Evolutionary conservation across 1,140 invertebrate species (phyloP).

Genomic region (Scylla paramamosain): DNA sequence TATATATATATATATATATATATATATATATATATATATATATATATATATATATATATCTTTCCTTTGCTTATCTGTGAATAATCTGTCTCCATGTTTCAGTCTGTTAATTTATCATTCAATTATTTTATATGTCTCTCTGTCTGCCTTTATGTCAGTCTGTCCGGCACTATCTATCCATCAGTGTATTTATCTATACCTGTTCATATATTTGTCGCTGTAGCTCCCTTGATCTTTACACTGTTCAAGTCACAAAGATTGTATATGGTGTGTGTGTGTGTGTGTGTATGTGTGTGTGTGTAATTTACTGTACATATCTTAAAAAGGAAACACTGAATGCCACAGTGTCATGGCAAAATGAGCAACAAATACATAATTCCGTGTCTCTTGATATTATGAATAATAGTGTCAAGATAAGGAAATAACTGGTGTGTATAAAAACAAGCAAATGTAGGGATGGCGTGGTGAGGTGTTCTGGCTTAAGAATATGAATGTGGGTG

Average conservation of each 20-base stretch:
- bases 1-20: slow-evolving; percentile 57
- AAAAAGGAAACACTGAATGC: not conserved
- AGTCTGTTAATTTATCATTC: too few relatives aligned
- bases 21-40: slow-evolving; percentile 67
- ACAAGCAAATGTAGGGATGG: not conserved
- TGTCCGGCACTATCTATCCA: slow-evolving; percentile 34
- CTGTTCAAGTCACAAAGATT: not conserved
- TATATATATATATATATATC: slow-evolving; percentile 56
- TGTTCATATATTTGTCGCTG: slow-evolving; percentile 34
- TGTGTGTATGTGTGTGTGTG: slow-evolving; percentile 57
- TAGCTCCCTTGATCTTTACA: not conserved
- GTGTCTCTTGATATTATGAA: not conserved
- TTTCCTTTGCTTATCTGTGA: not conserved
- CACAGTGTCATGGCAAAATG: not conserved
- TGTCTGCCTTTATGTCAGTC: slow-evolving; percentile 42
- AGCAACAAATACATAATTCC: not conserved
- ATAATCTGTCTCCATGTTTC: too few relatives aligned
- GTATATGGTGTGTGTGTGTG: slow-evolving; percentile 35
- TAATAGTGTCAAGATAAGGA: not conserved
- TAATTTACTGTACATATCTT: not conserved
- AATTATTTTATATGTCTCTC: not conserved
- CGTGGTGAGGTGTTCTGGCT: not conserved
- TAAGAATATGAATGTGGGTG: not conserved
- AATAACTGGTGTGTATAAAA: not conserved
- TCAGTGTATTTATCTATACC: slow-evolving; percentile 42